Conservation (phyloP, 2,113 vertebrate species). For the Colius striatus region DNA sequence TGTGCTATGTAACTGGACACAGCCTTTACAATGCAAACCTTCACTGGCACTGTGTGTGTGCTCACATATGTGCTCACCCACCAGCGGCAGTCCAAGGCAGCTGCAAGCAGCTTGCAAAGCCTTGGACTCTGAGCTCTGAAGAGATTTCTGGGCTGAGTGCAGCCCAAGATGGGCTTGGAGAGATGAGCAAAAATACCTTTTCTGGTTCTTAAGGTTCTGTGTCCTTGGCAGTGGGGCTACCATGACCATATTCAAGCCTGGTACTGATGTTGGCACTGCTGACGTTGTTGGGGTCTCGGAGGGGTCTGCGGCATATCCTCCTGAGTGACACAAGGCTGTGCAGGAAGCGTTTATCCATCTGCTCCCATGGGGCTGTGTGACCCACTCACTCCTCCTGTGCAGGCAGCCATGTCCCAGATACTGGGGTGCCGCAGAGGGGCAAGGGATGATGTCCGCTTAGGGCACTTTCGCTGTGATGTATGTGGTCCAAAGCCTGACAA, state of each 20-base stretch:
- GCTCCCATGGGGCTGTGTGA: neutral
- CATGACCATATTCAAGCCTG: neutral
- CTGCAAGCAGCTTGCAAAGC: neutral
- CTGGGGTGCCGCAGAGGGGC: fast-evolving
- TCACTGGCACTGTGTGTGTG: neutral
- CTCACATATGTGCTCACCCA: neutral
- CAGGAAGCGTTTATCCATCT: neutral
- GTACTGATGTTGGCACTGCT: neutral
- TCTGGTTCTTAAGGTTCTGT: neutral
- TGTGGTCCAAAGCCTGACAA: neutral
- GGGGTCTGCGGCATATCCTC: neutral
- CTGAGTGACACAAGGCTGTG: fast-evolving
- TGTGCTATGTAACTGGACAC: neutral
- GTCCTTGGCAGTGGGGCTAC: neutral
- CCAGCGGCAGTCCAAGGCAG: neutral
- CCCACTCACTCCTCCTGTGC: neutral
- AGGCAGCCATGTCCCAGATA: neutral
- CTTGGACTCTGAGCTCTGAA: neutral
- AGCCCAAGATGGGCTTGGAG: neutral
- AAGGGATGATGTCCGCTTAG: too few species aligned
- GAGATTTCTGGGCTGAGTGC: neutral
- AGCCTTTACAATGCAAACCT: neutral
- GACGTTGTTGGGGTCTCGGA: fast-evolving
- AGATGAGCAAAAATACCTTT: neutral
- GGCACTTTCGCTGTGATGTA: fast-evolving